A percentile compares a stretch with the other conserved stretches of the same genome.
These are phyloP conservation scores for Sorex araneus DNA, from an alignment of 2,113 vertebrate species.

Conservation along the genomic window DNA sequence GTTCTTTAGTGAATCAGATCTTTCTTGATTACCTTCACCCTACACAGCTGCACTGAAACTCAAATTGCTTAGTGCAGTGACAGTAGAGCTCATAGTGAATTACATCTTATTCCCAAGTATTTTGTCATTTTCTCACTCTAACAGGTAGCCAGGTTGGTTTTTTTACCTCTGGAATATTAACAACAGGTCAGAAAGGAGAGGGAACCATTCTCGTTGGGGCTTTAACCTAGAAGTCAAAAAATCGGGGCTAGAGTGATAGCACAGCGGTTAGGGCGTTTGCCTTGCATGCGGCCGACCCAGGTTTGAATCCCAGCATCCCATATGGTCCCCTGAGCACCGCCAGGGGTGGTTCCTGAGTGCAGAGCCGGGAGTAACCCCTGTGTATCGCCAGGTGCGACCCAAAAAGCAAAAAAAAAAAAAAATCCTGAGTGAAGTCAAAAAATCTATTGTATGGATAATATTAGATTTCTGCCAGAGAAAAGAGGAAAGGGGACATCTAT, in stretches of 20 bases:
- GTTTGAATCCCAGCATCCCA: too few relatives aligned
- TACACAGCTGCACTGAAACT: background rate
- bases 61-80: background rate
- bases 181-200: background rate
- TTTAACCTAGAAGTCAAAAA: constrained; percentile 1
- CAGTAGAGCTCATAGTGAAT: background rate
- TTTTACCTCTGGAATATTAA: background rate
- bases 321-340: too few relatives aligned
- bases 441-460: background rate
- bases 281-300: too few relatives aligned
- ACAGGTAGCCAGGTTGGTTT: background rate
- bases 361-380: too few relatives aligned
- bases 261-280: too few relatives aligned
- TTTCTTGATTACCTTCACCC: background rate
- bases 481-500: background rate
- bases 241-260: too few relatives aligned
- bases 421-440: background rate
- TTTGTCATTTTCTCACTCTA: background rate
- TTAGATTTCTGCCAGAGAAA: background rate
- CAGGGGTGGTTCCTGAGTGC: too few relatives aligned
- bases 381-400: too few relatives aligned
- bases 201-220: background rate
- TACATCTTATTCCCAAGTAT: background rate
- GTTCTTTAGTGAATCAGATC: background rate
- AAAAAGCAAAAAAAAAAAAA: too few relatives aligned